Percentiles rank a stretch among this genome's conserved stretches.
Evolutionary conservation across 2,113 vertebrate species (phyloP).

Genomic region (Propithecus coquereli): DNA sequence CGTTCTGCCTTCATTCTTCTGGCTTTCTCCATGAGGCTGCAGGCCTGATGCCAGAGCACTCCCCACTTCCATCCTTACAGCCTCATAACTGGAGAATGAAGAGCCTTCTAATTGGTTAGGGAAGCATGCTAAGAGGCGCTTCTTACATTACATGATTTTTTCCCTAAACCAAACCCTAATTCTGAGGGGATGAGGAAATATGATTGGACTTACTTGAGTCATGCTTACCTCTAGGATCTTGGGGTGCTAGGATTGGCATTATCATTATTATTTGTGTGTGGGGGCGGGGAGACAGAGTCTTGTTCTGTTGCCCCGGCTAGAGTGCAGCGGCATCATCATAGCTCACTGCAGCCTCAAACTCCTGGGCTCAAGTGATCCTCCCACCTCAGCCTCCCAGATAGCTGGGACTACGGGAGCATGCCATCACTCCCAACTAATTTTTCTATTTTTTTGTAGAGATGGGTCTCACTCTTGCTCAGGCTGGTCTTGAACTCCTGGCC

Average conservation of each 20-base stretch:
- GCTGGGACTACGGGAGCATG: no score
- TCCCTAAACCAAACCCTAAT: neutral
- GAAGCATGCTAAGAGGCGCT: neutral
- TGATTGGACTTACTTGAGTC: neutral
- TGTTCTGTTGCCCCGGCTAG: no score
- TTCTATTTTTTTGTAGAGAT: no score
- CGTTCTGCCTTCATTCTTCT: neutral
- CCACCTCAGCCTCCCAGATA: no score
- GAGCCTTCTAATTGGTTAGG: neutral
- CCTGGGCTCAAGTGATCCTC: no score
- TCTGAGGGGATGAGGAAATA: neutral
- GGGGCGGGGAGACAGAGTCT: no score
- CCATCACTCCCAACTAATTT: no score
- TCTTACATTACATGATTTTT: neutral
- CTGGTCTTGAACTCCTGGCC: no score
- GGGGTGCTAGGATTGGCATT: neutral
- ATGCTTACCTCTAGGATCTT: neutral
- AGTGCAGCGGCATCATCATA: no score
- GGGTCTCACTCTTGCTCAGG: no score
- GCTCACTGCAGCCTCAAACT: no score
- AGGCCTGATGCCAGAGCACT: neutral
- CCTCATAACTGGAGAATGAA: neutral
- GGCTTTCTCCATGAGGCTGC: neutral
- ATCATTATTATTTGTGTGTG: neutral
- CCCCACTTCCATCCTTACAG: neutral